A percentile compares a stretch with the other conserved stretches of the same genome.
phyloP scores from a whole-genome alignment of 2,888 invertebrate species.

The Platycnemis pennipes region DNA sequence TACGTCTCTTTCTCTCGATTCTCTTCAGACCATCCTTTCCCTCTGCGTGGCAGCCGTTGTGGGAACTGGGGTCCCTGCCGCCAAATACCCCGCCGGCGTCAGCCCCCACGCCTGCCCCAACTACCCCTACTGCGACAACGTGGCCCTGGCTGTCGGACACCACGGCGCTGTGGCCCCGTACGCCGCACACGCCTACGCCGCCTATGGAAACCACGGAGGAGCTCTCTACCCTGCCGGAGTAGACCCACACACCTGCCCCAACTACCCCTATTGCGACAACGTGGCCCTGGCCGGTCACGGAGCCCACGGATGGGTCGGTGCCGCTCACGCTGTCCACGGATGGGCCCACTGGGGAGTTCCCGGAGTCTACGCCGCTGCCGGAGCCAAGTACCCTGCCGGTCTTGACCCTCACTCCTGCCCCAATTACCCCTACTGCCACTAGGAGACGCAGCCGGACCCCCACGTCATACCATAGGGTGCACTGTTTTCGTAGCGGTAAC shows the following conservation, averaged over 20 bases:
- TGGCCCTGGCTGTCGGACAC: background rate
- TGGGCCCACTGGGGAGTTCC: conserved; percentile 12
- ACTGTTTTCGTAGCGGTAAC: too few relatives aligned
- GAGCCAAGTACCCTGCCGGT: background rate
- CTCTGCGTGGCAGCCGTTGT: conserved; percentile 42
- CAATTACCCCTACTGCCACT: conserved; percentile 28
- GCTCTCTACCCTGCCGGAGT: conserved; percentile 29
- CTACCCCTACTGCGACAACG: conserved; percentile 54
- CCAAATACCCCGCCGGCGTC: conserved; percentile 55
- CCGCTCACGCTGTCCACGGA: background rate
- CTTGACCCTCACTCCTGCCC: background rate
- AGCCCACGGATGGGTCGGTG: background rate
- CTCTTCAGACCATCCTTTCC: conserved; percentile 33
- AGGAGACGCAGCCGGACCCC: background rate
- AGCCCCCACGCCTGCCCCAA: conserved; percentile 39
- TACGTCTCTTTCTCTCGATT: too few relatives aligned
- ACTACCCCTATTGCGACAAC: conserved; percentile 48
- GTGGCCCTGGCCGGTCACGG: background rate
- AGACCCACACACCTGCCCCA: conserved; percentile 22
- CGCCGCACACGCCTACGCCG: conserved; percentile 15
- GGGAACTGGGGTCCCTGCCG: conserved; percentile 20
- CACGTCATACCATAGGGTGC: too few relatives aligned
- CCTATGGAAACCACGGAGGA: background rate
- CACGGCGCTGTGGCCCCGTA: background rate
- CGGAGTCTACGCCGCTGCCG: background rate